phyloP scores from a whole-genome alignment of 2,113 vertebrate species.

The Strix aluco region DNA sequence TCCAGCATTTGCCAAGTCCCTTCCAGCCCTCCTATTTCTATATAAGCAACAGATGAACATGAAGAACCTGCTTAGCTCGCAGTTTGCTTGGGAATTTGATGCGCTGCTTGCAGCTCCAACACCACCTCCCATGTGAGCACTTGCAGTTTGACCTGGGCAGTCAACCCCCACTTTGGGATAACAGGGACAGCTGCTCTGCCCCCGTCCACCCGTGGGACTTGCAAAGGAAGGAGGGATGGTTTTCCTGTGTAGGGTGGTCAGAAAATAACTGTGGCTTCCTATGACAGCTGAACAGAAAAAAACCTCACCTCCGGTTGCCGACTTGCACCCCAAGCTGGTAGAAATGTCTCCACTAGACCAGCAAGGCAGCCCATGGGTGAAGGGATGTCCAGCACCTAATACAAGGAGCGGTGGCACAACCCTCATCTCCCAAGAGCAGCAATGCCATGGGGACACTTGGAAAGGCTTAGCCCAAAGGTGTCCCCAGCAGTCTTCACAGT shows the following conservation, averaged over 20 bases:
- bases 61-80: neutral
- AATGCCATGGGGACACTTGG: neutral
- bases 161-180: neutral
- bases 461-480: neutral
- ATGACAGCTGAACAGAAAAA: neutral
- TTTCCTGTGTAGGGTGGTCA: neutral
- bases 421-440: neutral
- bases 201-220: accelerated
- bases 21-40: constrained; percentile 1
- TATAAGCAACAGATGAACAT: neutral
- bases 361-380: neutral
- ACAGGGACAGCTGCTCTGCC: neutral
- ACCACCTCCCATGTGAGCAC: neutral
- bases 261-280: neutral
- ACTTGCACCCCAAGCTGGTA: neutral
- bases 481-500: accelerated
- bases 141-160: neutral
- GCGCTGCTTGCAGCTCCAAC: neutral
- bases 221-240: neutral
- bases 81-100: neutral
- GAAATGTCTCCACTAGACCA: neutral
- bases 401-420: neutral
- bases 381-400: neutral
- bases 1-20: neutral
- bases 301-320: neutral